A percentile compares a stretch with the other conserved stretches of the same genome.
Evolutionary conservation across 2,797 vertebrate species (phyloP).

Genomic region (Dermochelys coriacea): DNA sequence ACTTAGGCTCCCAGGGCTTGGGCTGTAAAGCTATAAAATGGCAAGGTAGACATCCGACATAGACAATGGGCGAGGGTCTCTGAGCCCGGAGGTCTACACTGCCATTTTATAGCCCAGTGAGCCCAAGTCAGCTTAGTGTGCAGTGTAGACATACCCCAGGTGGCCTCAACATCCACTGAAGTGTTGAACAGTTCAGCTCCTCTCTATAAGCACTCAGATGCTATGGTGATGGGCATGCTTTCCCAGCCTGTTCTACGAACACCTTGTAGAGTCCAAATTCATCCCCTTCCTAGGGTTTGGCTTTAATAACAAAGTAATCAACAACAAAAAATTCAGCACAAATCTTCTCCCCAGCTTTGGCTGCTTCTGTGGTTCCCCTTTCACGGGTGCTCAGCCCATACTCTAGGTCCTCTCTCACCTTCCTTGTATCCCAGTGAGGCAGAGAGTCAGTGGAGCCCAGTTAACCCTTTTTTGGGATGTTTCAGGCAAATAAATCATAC

Average conservation of each 20-base stretch:
- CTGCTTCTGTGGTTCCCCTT: not conserved
- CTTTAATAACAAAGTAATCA: not conserved
- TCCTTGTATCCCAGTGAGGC: not conserved
- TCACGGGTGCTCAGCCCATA: not conserved
- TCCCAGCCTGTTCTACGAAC: not conserved
- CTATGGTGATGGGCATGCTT: not conserved
- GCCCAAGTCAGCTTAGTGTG: not conserved
- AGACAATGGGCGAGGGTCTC: not conserved
- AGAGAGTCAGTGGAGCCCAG: not conserved
- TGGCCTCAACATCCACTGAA: not conserved
- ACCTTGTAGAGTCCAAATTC: not conserved
- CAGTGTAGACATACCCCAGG: not conserved
- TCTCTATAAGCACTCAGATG: not conserved
- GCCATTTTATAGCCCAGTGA: not conserved
- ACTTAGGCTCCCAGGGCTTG: not conserved
- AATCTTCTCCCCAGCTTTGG: not conserved
- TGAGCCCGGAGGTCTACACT: not conserved
- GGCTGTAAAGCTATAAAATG: not conserved
- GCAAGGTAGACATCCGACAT: not conserved
- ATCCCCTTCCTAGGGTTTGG: not conserved
- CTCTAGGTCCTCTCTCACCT: not conserved
- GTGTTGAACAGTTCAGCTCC: not conserved
- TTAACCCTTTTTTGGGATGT: not conserved
- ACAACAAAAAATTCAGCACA: not conserved
- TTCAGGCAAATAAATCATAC: not conserved